phyloP scores from a whole-genome alignment of 2,888 invertebrate genomes.

The Sesia apiformis region DNA sequence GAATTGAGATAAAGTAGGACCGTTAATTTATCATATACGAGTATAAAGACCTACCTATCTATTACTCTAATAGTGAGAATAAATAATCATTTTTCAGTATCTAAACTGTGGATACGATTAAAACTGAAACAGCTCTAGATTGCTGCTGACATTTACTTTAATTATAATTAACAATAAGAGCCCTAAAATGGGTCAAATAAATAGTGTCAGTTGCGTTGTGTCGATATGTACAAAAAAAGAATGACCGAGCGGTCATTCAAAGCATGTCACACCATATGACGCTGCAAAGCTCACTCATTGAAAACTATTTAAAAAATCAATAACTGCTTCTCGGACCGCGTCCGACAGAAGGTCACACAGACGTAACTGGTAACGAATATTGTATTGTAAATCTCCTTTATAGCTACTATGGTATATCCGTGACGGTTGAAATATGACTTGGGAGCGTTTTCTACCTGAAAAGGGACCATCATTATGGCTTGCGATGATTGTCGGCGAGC shows the following conservation, averaged over 20 bases:
- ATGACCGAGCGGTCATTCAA: constrained; percentile 40
- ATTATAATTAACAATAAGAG: too few relatives aligned
- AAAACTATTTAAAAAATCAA: constrained; percentile 49
- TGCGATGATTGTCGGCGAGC: constrained; percentile 64
- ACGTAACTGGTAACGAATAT: constrained; percentile 66
- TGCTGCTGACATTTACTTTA: too few relatives aligned
- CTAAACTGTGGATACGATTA: too few relatives aligned
- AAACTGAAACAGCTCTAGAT: too few relatives aligned
- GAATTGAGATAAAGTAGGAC: too few relatives aligned
- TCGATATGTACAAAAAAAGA: constrained; percentile 30
- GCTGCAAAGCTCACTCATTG: constrained; percentile 33
- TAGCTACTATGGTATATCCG: constrained; percentile 55
- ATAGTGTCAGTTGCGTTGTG: constrained; percentile 32
- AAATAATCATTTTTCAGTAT: too few relatives aligned
- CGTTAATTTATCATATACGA: too few relatives aligned
- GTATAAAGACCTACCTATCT: too few relatives aligned
- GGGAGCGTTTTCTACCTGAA: constrained; percentile 67
- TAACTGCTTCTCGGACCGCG: constrained; percentile 47
- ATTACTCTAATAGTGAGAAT: too few relatives aligned
- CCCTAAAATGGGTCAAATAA: constrained; percentile 13
- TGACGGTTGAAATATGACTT: constrained; percentile 71
- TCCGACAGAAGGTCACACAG: constrained; percentile 60
- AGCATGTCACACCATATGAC: constrained; percentile 62
- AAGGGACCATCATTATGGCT: constrained; percentile 65
- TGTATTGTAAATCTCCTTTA: constrained; percentile 70